A percentile compares a stretch with the other conserved stretches of the same genome.
phyloP scores from a whole-genome alignment of 1,140 invertebrate genomes.

The Caenorhabditis tropicalis region DNA sequence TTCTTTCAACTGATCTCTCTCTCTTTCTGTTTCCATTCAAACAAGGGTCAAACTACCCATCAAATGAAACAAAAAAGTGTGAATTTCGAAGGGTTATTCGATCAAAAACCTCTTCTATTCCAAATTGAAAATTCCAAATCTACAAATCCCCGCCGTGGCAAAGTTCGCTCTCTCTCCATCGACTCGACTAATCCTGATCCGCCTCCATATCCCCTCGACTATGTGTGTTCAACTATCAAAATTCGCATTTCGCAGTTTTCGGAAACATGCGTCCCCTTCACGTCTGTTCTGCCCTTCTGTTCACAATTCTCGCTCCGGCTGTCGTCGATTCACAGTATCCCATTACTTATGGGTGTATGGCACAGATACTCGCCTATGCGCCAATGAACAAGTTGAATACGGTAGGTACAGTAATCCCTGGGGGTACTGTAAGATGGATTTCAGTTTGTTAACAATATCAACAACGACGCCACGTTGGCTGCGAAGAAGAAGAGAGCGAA shows the following conservation, averaged over 20 bases:
- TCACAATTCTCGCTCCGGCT: not conserved
- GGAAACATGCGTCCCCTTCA: not conserved
- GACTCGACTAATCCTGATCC: not conserved
- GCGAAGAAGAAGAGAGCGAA: constrained; percentile 10
- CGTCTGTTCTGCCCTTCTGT: not conserved
- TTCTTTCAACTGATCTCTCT: no score
- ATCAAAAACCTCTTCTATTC: not conserved
- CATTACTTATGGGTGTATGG: constrained; percentile 16
- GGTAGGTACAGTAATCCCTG: no score
- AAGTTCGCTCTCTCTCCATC: not conserved
- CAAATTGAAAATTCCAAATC: not conserved
- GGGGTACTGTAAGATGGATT: not conserved
- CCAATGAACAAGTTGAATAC: constrained; percentile 35
- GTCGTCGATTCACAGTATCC: not conserved
- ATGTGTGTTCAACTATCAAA: not conserved
- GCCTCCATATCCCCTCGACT: no score
- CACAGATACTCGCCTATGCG: not conserved
- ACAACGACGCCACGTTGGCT: not conserved
- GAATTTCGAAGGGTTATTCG: not conserved
- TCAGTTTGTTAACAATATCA: constrained; percentile 32
- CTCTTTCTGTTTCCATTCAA: not conserved
- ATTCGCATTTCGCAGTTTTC: not conserved
- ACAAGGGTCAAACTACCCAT: not conserved
- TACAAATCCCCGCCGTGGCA: not conserved
- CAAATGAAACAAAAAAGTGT: no score